Conservation (phyloP, 2,888 invertebrate genomes). For the Eristalis tenax region DNA sequence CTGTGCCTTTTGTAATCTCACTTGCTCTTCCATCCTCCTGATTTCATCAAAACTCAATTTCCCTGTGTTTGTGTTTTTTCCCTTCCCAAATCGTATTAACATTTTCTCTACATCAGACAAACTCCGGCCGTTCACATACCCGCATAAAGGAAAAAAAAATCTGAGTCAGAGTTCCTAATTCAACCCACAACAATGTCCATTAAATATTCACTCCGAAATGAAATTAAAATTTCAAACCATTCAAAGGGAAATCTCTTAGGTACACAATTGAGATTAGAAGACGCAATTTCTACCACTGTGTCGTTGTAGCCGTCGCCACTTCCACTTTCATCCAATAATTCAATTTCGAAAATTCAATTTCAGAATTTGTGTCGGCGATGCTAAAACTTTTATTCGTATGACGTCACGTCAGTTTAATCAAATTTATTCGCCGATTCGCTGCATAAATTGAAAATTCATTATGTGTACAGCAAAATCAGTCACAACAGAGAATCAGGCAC, state of each 20-base stretch:
- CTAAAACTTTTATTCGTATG: slow-evolving; percentile 25
- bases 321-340: slow-evolving; percentile 12
- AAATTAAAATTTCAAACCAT: slow-evolving; percentile 24
- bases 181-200: slow-evolving; percentile 11
- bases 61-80: background rate
- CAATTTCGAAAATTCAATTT: slow-evolving; percentile 19
- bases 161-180: slow-evolving; percentile 1
- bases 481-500: no score
- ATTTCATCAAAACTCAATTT: background rate
- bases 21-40: background rate
- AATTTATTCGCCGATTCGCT: slow-evolving; percentile 1
- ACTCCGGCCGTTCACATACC: background rate
- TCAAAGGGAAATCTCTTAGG: slow-evolving; percentile 18
- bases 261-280: slow-evolving; percentile 20
- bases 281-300: background rate
- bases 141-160: background rate
- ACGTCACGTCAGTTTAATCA: slow-evolving; percentile 20
- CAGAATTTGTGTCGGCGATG: slow-evolving; percentile 9
- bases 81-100: background rate
- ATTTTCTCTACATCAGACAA: background rate
- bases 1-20: background rate
- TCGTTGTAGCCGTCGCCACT: background rate
- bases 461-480: slow-evolving; percentile 14
- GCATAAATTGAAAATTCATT: slow-evolving; percentile 21
- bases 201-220: slow-evolving; percentile 21